These are phyloP conservation scores for Napeogenes sylphis DNA, from an alignment of 2,888 invertebrate genomes.

Conservation along the genomic window DNA sequence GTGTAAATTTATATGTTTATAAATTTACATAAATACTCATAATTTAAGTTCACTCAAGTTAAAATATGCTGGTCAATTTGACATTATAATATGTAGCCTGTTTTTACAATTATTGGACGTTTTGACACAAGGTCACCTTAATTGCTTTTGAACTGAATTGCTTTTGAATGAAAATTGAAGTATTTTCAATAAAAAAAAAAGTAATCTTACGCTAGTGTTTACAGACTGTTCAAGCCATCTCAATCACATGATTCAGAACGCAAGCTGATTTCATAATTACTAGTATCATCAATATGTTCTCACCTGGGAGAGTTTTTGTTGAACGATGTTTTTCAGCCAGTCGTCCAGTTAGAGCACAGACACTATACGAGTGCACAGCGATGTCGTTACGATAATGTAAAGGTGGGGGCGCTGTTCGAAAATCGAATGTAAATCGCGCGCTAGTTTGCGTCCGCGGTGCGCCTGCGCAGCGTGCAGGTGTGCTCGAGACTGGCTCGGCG, in stretches of 20 bases:
- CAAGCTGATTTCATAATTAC: constrained; percentile 38
- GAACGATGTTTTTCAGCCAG: constrained; percentile 43
- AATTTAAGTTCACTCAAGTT: too few species aligned
- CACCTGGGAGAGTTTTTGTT: constrained; percentile 51
- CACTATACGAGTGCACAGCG: constrained; percentile 57
- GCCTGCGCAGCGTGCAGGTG: constrained; percentile 60
- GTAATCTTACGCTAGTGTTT: too few species aligned
- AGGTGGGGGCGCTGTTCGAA: constrained; percentile 47
- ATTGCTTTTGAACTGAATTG: not conserved
- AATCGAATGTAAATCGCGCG: constrained; percentile 40
- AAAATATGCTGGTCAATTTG: not conserved
- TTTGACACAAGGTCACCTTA: constrained; percentile 3
- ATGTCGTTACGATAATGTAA: constrained; percentile 37
- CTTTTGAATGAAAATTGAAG: not conserved
- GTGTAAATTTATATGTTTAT: too few species aligned
- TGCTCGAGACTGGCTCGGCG: constrained; percentile 68
- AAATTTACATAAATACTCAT: too few species aligned
- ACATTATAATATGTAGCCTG: not conserved
- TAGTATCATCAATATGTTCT: constrained; percentile 39
- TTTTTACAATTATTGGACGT: constrained; percentile 1
- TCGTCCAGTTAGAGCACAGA: constrained; percentile 57
- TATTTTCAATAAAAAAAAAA: not conserved
- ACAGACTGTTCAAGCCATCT: constrained; percentile 14
- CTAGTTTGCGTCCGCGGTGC: constrained; percentile 28
- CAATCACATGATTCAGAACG: constrained; percentile 58